Conservation (phyloP, 2,797 vertebrate species). For the Cuculus canorus region DNA sequence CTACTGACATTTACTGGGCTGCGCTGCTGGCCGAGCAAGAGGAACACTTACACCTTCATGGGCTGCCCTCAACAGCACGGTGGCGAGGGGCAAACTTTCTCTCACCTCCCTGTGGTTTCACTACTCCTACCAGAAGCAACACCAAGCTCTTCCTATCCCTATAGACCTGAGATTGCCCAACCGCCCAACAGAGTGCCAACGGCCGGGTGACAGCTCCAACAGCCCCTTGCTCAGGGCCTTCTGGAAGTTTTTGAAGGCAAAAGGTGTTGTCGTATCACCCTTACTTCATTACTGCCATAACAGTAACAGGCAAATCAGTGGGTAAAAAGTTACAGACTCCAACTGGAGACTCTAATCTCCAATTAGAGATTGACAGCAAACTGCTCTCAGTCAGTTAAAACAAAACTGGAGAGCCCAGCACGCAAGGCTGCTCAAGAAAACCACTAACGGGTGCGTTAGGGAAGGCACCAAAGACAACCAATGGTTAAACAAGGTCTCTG, state of each 20-base stretch:
- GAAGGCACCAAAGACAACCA: background rate
- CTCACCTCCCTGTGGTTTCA: background rate
- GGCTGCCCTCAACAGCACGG: background rate
- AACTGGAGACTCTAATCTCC: background rate
- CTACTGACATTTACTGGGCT: background rate
- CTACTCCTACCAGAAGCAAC: background rate
- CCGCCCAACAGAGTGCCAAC: background rate
- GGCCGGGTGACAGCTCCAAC: rapidly evolving
- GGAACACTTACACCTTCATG: background rate
- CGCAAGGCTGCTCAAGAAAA: rapidly evolving
- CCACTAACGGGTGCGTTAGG: background rate
- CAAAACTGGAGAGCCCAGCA: background rate
- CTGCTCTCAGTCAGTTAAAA: background rate
- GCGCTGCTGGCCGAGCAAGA: background rate
- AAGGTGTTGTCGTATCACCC: background rate
- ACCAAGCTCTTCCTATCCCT: background rate
- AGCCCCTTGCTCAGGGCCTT: rapidly evolving
- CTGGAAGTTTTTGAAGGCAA: background rate
- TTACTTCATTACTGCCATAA: background rate
- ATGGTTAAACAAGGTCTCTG: background rate
- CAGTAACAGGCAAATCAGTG: background rate
- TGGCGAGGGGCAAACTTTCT: background rate
- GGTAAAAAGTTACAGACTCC: background rate
- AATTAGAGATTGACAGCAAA: background rate
- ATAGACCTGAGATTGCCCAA: background rate